These are phyloP conservation scores for Lissocephala sabroskyi DNA, from an alignment of 2,888 invertebrate species.

Conservation along the genomic window DNA sequence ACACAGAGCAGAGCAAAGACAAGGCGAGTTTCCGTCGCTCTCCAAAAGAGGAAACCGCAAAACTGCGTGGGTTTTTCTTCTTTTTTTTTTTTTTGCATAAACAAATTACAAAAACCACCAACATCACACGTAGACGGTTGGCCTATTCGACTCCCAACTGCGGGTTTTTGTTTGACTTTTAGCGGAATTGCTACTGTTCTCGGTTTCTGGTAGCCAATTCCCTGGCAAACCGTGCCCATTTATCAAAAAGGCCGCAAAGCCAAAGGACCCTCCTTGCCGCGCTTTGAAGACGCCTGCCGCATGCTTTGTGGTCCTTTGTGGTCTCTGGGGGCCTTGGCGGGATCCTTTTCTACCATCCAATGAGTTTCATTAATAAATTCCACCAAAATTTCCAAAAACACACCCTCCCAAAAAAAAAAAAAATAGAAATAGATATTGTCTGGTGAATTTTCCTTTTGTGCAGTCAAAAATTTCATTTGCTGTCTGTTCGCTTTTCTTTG, in stretches of 20 bases:
- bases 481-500: too few relatives aligned
- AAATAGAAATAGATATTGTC: too few relatives aligned
- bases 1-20: too few relatives aligned
- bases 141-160: too few relatives aligned
- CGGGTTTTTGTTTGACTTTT: slow-evolving; percentile 31
- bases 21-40: too few relatives aligned
- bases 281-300: too few relatives aligned
- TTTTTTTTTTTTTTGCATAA: slow-evolving; percentile 38
- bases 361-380: slow-evolving; percentile 63
- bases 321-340: slow-evolving; percentile 35
- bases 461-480: too few relatives aligned
- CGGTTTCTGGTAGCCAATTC: slow-evolving; percentile 44
- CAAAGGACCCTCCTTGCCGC: too few relatives aligned
- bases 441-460: too few relatives aligned
- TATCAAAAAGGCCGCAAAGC: slow-evolving; percentile 57
- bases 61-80: slow-evolving; percentile 8
- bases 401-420: slow-evolving; percentile 8
- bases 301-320: background rate
- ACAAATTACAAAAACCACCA: slow-evolving; percentile 28
- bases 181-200: slow-evolving; percentile 57
- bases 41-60: too few relatives aligned
- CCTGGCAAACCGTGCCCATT: slow-evolving; percentile 38
- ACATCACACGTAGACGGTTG: background rate
- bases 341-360: slow-evolving; percentile 22
- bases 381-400: background rate